A percentile compares a stretch with the other conserved stretches of the same genome.
These are phyloP conservation scores for Drosophila seguyi DNA, from an alignment of 1,140 invertebrate genomes.

Conservation along the genomic window DNA sequence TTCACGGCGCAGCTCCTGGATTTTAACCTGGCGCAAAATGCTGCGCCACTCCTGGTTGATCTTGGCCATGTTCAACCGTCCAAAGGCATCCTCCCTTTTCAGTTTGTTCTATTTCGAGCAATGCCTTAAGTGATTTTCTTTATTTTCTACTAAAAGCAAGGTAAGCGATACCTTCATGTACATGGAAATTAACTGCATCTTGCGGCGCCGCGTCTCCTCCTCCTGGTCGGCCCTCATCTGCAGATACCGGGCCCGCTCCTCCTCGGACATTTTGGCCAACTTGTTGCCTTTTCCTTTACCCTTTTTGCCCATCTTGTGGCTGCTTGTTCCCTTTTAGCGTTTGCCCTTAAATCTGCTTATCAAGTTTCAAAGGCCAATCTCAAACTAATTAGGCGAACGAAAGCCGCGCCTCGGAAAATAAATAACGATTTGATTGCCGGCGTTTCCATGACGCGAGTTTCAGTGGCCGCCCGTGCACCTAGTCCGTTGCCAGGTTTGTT, in stretches of 20 bases:
- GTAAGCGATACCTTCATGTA: slow-evolving; percentile 89
- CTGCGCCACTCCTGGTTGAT: slow-evolving; percentile 93
- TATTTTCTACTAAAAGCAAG: neutral
- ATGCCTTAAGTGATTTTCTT: slow-evolving; percentile 14
- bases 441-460: slow-evolving; percentile 29
- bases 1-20: slow-evolving; percentile 89
- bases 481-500: slow-evolving; percentile 25
- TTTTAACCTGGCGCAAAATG: slow-evolving; percentile 90
- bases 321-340: neutral
- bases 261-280: slow-evolving; percentile 92
- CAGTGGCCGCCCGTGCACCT: neutral
- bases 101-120: slow-evolving; percentile 89
- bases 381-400: slow-evolving; percentile 54
- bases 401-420: slow-evolving; percentile 26
- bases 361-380: slow-evolving; percentile 56
- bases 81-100: slow-evolving; percentile 91
- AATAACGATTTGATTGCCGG: slow-evolving; percentile 35
- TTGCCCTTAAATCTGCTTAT: slow-evolving; percentile 50
- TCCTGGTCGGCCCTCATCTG: slow-evolving; percentile 92
- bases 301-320: slow-evolving; percentile 88
- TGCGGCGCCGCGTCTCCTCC: slow-evolving; percentile 90
- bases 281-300: slow-evolving; percentile 89
- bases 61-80: slow-evolving; percentile 92
- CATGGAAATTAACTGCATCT: slow-evolving; percentile 90
- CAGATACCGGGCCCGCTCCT: slow-evolving; percentile 91